Evolutionary conservation across 23 tunicate genomes (phyloP).

Genomic region (Trididemnum clinides): DNA sequence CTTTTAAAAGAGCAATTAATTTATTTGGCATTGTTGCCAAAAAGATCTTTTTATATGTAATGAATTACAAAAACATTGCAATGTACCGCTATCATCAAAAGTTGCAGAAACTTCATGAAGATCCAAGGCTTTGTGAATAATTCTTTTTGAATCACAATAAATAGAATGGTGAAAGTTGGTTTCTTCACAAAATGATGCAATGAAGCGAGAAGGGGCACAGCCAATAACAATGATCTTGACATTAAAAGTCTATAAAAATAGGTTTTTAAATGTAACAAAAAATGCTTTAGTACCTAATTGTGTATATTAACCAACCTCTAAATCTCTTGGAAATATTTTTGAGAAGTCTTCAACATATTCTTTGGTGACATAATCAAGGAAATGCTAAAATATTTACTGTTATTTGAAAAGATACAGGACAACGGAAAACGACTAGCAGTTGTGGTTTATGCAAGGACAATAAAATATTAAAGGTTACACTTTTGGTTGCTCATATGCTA

Average conservation of each 20-base stretch:
- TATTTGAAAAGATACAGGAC: too few species aligned
- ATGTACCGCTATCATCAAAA: conserved; percentile 36
- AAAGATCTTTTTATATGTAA: too few species aligned
- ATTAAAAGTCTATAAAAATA: conserved; percentile 1
- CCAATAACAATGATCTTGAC: conserved; percentile 60
- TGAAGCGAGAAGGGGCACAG: conserved; percentile 67
- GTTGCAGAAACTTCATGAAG: conserved; percentile 18
- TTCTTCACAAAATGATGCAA: conserved; percentile 64
- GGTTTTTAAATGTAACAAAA: too few species aligned
- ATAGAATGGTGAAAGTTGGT: conserved; percentile 68
- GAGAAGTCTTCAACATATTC: conserved; percentile 93
- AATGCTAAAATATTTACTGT: conserved; percentile 57
- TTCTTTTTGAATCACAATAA: conserved; percentile 73
- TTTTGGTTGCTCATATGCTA: neutral
- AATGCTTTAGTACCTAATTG: too few species aligned
- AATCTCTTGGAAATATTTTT: conserved; percentile 63
- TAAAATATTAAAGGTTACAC: too few species aligned
- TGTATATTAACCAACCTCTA: conserved; percentile 13
- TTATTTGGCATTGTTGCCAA: too few species aligned
- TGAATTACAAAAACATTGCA: too few species aligned
- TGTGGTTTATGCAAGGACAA: too few species aligned
- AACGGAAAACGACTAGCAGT: too few species aligned
- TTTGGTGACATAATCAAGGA: conserved; percentile 73
- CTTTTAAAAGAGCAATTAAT: too few species aligned
- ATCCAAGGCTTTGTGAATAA: conserved; percentile 45